Evolutionary conservation across 2,797 vertebrate genomes (phyloP), one percentile per base, ranked within the genome.

Genomic region (Siniperca scherzeri): DNA sequence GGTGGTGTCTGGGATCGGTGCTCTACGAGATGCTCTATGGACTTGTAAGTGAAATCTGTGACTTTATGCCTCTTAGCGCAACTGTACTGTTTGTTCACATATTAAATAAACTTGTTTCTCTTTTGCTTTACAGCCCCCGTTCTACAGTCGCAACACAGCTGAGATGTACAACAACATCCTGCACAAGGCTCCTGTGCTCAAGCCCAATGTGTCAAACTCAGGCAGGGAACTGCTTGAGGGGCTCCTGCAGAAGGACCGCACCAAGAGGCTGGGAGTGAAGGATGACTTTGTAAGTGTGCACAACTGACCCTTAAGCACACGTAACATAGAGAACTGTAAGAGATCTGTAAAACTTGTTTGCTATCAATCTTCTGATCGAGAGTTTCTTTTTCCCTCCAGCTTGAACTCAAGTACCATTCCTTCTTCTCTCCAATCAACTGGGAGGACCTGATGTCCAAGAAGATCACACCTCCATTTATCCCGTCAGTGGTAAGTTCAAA

Each of bases 131-230:
- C 70, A 97, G 96, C 96, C 96, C 0, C 96, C 96, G 0, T 97
- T 97, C 90, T 97, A 97, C 91, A 96, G 96, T 65, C 95, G 96
- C 56, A 96, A 97, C 94, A 96, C 95, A 0, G 95, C 96, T 0
- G 96, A 96, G 93, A 97, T 97, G 96, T 97, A 97, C 94, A 95
- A 94, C 92, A 96, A 96, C 93, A 97, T 97, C 87, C 93, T 97
- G 82, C 91, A 96, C 92, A 96, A 96, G 85, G 56, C 93, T 27
- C 94, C 96, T 0, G 90, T 95, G 56, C 94, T 96, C 59, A 97
- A 97, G 89, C 94, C 96, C 76, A 96, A 96, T 5, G 94, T 96
- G 75, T 97, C 96, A 0, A 97, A 97, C 50, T 40, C 96, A 0
- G 96, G 96, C 25, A 78, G 95, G 16, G 95, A 96, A 2, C 89